Conservation (phyloP, 2,888 invertebrate species). For the Microchrysa polita region DNA sequence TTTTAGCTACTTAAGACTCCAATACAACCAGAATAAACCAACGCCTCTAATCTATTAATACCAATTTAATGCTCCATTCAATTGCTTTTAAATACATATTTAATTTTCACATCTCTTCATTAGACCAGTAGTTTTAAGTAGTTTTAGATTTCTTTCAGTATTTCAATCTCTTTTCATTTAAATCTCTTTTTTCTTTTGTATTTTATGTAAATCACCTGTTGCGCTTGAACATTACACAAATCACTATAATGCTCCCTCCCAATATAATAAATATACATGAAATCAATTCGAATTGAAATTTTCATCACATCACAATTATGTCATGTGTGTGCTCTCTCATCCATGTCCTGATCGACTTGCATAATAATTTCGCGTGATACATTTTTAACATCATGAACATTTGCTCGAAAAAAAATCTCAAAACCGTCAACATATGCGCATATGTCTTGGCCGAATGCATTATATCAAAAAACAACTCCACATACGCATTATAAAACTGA, state of each 20-base stretch:
- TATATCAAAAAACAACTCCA: not conserved
- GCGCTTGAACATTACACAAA: conserved; percentile 44
- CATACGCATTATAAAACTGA: not conserved
- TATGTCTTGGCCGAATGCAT: not conserved
- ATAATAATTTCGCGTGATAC: not conserved
- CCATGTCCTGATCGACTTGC: too few relatives aligned
- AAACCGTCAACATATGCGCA: not conserved
- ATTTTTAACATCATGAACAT: not conserved
- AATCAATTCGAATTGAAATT: conserved; percentile 40
- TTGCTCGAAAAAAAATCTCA: not conserved
- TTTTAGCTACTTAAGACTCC: too few relatives aligned
- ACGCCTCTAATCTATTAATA: not conserved
- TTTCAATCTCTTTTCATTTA: conserved; percentile 28
- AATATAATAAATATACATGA: conserved; percentile 18
- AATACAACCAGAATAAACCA: too few relatives aligned
- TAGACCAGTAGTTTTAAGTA: conserved; percentile 21
- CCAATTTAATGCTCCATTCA: not conserved
- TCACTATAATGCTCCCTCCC: conserved; percentile 29
- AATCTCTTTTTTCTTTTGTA: conserved; percentile 32
- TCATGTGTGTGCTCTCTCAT: not conserved
- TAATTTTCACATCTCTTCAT: not conserved
- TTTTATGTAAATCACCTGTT: conserved; percentile 45
- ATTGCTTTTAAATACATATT: not conserved
- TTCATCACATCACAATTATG: conserved; percentile 17
- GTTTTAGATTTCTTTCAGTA: conserved; percentile 32